Evolutionary conservation across 1,140 invertebrate species (phyloP), one percentile per base, ranked within the genome.

Genomic region (Drosophila mayri): DNA sequence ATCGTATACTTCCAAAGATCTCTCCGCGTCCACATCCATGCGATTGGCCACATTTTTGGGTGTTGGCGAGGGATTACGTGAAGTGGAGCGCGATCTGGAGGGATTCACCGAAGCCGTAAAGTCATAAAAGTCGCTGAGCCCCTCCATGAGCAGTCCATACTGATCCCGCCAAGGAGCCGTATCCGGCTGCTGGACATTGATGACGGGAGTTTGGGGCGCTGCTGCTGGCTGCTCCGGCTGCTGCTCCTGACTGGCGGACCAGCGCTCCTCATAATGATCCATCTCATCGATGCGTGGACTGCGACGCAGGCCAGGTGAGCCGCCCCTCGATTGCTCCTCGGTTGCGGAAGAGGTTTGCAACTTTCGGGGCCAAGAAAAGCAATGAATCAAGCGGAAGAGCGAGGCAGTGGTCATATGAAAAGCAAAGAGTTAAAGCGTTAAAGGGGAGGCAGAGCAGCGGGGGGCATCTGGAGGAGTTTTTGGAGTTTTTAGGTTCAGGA

Each of bases 221-320:
- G 78, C 30, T 14, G 16, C 32, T 3, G 47, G 5, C n/a, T 18
- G 32, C 7, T 10, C 52, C 49, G 30, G 30, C 4, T 16, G 66
- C 47, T 60, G 59, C 52, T 71, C 86, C 59, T 35, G 84, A 25
- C 41, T 81, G 49, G 74, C 77, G 2, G 74, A 66, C 86, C 88
- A 92, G 9, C 83, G 85, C 47, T 92, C 91, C 68, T 82, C 88
- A 25, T 92, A 92, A 50, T 91, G 86, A 43, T 88, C 64, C 64
- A 92, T 92, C 70, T 92, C 91, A 20, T 92, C 91, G 35, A 91
- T 77, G 25, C 90, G 91, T 12, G 91, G 91, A 77, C 91, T 92
- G 63, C 91, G 86, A 25, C 88, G 78, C 5, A 91, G 28, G n/a
- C 88, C 61, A 37, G 87, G 86, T 30, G 87, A 90, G 3, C 80